A percentile compares a stretch with the other conserved stretches of the same genome.
phyloP scores from a whole-genome alignment of 2,113 vertebrate species.

The Stomatorhinus ivindoensis region DNA sequence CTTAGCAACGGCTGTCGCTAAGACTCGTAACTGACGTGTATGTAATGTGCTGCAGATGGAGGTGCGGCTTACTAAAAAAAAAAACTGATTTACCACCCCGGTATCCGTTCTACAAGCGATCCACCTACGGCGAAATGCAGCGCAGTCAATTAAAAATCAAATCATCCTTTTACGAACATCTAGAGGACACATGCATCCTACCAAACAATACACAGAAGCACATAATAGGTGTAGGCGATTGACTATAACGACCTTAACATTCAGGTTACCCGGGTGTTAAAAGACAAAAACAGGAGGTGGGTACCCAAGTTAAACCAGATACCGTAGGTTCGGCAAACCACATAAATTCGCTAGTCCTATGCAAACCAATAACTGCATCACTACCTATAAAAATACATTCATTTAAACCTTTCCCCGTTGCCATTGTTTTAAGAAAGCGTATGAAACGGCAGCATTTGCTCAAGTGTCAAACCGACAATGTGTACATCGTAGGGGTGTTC shows the following conservation, averaged over 20 bases:
- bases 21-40: conserved; percentile 40
- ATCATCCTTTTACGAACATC: not conserved
- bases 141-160: not conserved
- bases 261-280: not conserved
- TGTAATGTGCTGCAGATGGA: conserved; percentile 27
- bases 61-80: not conserved
- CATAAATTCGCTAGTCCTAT: not conserved
- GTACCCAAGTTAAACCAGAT: not conserved
- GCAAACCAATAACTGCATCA: not conserved
- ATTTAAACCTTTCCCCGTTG: not conserved
- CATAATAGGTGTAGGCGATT: not conserved
- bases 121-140: not conserved
- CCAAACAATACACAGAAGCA: not conserved
- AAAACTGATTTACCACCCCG: not conserved
- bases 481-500: not conserved
- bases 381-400: not conserved
- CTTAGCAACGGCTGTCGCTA: conserved; percentile 43
- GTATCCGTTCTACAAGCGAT: not conserved
- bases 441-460: not conserved
- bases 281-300: not conserved
- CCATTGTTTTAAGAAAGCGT: not conserved
- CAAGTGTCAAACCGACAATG: not conserved
- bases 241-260: not conserved
- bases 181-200: not conserved
- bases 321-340: not conserved